phyloP scores from a whole-genome alignment of 2,888 invertebrate genomes.

The Torymus aiolomorphi region DNA sequence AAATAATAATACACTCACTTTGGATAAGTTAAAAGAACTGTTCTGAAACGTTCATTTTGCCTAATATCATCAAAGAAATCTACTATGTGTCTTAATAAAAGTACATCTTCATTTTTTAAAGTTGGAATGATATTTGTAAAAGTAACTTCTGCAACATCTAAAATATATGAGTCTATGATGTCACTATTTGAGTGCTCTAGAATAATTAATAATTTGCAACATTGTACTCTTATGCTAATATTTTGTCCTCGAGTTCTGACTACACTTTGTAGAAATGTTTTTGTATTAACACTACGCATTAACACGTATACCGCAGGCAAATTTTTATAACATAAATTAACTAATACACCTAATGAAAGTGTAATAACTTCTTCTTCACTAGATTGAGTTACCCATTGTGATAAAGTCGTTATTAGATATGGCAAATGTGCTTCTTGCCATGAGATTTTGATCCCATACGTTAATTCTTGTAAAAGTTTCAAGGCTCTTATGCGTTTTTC shows the following conservation, averaged over 20 bases:
- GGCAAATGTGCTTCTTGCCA: constrained; percentile 88
- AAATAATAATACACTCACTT: constrained; percentile 62
- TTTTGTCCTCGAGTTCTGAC: constrained; percentile 78
- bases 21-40: constrained; percentile 69
- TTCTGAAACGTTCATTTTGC: constrained; percentile 70
- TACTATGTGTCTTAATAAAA: constrained; percentile 77
- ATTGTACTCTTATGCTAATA: constrained; percentile 76
- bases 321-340: constrained; percentile 88
- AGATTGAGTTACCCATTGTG: constrained; percentile 80
- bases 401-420: constrained; percentile 81
- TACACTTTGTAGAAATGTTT: constrained; percentile 81
- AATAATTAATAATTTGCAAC: constrained; percentile 78
- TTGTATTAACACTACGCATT: constrained; percentile 84
- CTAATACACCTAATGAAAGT: constrained; percentile 82
- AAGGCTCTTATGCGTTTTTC: constrained; percentile 82
- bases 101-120: constrained; percentile 74
- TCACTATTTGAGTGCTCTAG: constrained; percentile 77
- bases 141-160: constrained; percentile 76
- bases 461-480: constrained; percentile 84
- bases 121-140: constrained; percentile 77
- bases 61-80: constrained; percentile 78
- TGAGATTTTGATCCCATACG: constrained; percentile 86
- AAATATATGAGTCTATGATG: constrained; percentile 76
- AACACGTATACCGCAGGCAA: constrained; percentile 85
- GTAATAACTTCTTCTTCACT: constrained; percentile 76